Base-by-base conservation (phyloP, 2,797 vertebrate species). In the Phyllotis vaccarum region DNA sequence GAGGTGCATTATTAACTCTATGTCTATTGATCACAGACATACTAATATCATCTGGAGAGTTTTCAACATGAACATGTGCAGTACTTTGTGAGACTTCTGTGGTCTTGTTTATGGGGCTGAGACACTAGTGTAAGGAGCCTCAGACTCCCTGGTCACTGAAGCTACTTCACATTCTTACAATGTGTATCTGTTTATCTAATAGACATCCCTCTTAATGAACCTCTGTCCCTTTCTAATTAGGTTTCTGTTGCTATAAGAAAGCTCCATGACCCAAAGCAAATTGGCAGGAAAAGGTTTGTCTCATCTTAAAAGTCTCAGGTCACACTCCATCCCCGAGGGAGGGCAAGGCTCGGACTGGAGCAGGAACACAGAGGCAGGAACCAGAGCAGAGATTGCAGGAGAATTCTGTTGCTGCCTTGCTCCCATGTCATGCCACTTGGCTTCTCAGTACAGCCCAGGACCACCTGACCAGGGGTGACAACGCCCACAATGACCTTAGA, bases 131-230 rank as follows among this genome's bases (percentile, higher is more conserved):
- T 14, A n/a, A 9, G 5, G 56, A 37, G 31, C 31, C 5, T 27
- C 27, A 16, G 0, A 6, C 9, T 34, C 1, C 1, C 0, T 5
- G 8, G 7, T 34, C 34, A 58, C 1, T 4, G 1, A 34, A n/a
- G 6, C 21, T 6, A 1, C 22, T 14, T 72, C 27, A 0, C 16
- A 43, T 4, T 8, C 11, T 0, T 40, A n/a, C n/a, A 24, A 70
- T 29, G 49, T 31, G 31, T 1, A 27, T 11, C 64, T 40, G n/a
- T 43, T 6, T 31, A 43, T 5, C 34, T 56, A 16, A 40, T 31
- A 40, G 29, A 34, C 21, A 3, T 1, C 19, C 31, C 3, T 75
- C 37, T 29, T 52, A 54, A 40, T 11, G 8, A 17, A 7, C 9
- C 46, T n/a, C 74, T 13, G 27, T 5, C 8, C 43, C 29, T 85